A percentile compares a stretch with the other conserved stretches of the same genome.
Conservation (phyloP, 2,113 vertebrate genomes). For the Brachyistius frenatus region DNA sequence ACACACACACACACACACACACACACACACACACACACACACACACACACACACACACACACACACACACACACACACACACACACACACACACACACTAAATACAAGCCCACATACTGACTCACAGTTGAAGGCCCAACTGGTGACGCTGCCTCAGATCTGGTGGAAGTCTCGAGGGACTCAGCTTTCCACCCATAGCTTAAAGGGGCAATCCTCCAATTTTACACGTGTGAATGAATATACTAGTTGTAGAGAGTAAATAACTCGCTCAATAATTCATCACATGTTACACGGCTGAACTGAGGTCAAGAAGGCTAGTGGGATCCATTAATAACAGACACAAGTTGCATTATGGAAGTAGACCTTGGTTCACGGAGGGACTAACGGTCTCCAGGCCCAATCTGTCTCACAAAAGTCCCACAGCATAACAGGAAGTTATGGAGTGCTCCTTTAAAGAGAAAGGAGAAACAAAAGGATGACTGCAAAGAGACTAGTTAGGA, state of each 20-base stretch:
- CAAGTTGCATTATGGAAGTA: too few species aligned
- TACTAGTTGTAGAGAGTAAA: too few species aligned
- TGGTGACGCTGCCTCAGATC: background rate
- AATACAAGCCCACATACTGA: conserved; percentile 10
- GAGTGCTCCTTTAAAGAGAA: background rate
- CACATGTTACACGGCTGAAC: too few species aligned
- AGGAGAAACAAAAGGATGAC: background rate
- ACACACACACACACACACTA: conserved; percentile 21
- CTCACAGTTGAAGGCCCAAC: conserved; percentile 5
- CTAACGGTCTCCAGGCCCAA: too few species aligned
- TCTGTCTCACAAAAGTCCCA: background rate
- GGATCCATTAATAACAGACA: too few species aligned
- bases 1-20: conserved; percentile 21
- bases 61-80: background rate
- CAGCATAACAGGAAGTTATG: background rate
- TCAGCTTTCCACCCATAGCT: conserved; percentile 8
- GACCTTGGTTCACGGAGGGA: too few species aligned
- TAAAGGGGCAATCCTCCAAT: background rate
- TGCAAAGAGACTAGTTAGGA: background rate
- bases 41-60: conserved; percentile 17
- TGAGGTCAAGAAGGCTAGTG: too few species aligned
- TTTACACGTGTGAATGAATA: background rate
- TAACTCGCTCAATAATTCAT: too few species aligned
- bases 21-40: conserved; percentile 37
- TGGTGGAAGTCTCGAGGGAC: background rate